Evolutionary conservation across 2,113 vertebrate species (phyloP).

Genomic region (Atractosteus spatula): DNA sequence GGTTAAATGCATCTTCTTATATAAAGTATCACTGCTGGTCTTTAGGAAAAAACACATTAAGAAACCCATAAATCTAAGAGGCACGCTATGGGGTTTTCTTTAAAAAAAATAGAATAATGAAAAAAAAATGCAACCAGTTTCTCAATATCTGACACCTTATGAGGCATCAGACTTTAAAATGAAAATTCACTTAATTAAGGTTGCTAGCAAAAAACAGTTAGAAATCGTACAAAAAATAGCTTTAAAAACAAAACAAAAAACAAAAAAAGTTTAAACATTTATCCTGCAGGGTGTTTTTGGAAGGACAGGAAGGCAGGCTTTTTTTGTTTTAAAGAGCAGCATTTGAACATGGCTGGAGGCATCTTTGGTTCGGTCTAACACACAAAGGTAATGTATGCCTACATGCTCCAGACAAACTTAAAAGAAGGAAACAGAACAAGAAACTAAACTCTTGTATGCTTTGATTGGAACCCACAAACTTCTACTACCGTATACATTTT

Average conservation of each 20-base stretch:
- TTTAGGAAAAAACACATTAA: slow-evolving; percentile 87
- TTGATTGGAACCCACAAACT: slow-evolving; percentile 47
- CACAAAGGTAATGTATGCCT: slow-evolving; percentile 80
- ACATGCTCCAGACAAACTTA: slow-evolving; percentile 70
- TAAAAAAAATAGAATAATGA: slow-evolving; percentile 67
- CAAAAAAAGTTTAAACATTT: slow-evolving; percentile 66
- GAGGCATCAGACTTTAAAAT: slow-evolving; percentile 67
- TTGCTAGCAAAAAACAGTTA: slow-evolving; percentile 90
- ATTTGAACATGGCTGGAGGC: slow-evolving; percentile 95
- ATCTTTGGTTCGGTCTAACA: slow-evolving; percentile 98
- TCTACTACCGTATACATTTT: slow-evolving; percentile 44
- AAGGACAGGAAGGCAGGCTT: slow-evolving; percentile 95
- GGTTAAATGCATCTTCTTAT: slow-evolving; percentile 88
- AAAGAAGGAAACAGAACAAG: slow-evolving; percentile 34
- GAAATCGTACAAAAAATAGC: slow-evolving; percentile 75
- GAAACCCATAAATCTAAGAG: slow-evolving; percentile 98
- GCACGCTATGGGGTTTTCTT: slow-evolving; percentile 91
- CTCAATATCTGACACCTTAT: slow-evolving; percentile 44
- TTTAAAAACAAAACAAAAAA: slow-evolving; percentile 32
- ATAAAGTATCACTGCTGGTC: slow-evolving; percentile 99
- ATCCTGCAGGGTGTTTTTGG: slow-evolving; percentile 84
- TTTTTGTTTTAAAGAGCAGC: slow-evolving; percentile 79
- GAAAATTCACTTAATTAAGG: slow-evolving; percentile 82
- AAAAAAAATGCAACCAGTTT: slow-evolving; percentile 49
- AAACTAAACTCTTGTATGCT: slow-evolving; percentile 53